Base-by-base conservation (phyloP, 1,140 invertebrate genomes). In the Zaprionus capensis region DNA sequence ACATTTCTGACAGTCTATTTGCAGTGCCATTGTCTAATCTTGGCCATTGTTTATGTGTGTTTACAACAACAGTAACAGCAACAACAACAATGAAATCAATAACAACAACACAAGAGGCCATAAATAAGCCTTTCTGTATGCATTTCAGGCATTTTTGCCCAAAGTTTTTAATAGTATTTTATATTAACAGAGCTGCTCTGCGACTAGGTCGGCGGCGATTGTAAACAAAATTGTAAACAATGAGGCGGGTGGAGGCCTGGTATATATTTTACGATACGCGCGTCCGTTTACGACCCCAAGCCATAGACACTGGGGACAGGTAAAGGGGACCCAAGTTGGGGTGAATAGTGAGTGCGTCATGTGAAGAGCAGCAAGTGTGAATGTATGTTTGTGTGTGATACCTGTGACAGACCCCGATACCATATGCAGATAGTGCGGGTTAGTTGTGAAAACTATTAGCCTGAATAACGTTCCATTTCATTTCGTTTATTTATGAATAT, bases 251-350 rank as follows among this genome's bases (percentile, higher is more conserved):
- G 61, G 75, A 76, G 67, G 70, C 28, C 58, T 56, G 78, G 62
- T 70, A 80, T 77, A 87, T 88, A 84, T 88, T 83, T 83, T 88
- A 85, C 82, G 82, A 85, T 69, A 74, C 38, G n/a, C 70, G 65
- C 66, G 41, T 49, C 64, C 70, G 76, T 78, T 80, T 80, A 88
- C 73, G 80, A 66, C 66, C 63, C 82, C 34, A n/a, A 28, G 28
- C 7, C 36, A 38, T 17, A 26, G 15, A 15, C 7, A 20, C 24
- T 28, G 41, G 58, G 36, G 24, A 26, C 46, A 22, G 24, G 14
- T 11, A 20, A 15, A 14, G 20, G 15, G 22, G 1, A 11, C 49
- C 26, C 26, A 20, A 9, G 31, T 22, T 15, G 20, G 7, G 15
- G 20, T 38, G 31, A 65, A 14, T 31, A 24, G 56, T 74, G 51